Percentiles rank a stretch among this genome's conserved stretches.
Conservation (phyloP, 1,140 invertebrate species). For the Bombus superbus region DNA sequence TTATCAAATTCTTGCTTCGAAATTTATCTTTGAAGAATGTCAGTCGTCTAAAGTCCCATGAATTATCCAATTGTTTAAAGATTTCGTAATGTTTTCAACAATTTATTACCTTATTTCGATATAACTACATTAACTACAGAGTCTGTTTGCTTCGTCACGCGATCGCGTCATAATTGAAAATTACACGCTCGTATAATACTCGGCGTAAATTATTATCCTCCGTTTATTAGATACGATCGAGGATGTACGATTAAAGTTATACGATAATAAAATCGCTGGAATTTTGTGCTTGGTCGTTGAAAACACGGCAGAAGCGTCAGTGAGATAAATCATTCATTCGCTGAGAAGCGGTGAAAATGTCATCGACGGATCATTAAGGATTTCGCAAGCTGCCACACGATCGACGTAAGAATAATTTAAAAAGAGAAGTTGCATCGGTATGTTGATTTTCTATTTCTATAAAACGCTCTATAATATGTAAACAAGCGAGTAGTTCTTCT, state of each 20-base stretch:
- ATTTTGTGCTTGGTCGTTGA: not conserved
- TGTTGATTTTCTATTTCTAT: not conserved
- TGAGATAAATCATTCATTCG: not conserved
- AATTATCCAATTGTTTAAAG: not conserved
- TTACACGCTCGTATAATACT: not conserved
- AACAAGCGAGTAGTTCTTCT: no score
- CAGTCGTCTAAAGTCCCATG: rapidly evolving
- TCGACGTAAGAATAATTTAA: not conserved
- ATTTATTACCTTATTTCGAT: not conserved
- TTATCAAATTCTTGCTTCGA: not conserved
- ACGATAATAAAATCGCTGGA: not conserved
- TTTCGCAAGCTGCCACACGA: not conserved
- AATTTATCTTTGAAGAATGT: not conserved
- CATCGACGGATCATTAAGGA: not conserved
- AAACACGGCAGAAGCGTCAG: not conserved
- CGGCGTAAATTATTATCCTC: not conserved
- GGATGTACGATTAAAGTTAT: not conserved
- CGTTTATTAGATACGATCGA: not conserved
- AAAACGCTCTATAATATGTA: not conserved
- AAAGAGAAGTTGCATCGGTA: not conserved
- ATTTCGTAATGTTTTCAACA: not conserved
- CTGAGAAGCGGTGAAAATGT: not conserved
- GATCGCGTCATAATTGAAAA: not conserved
- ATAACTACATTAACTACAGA: not conserved
- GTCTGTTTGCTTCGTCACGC: not conserved